Conservation (phyloP, 2,113 vertebrate species). For the Mesocricetus auratus region DNA sequence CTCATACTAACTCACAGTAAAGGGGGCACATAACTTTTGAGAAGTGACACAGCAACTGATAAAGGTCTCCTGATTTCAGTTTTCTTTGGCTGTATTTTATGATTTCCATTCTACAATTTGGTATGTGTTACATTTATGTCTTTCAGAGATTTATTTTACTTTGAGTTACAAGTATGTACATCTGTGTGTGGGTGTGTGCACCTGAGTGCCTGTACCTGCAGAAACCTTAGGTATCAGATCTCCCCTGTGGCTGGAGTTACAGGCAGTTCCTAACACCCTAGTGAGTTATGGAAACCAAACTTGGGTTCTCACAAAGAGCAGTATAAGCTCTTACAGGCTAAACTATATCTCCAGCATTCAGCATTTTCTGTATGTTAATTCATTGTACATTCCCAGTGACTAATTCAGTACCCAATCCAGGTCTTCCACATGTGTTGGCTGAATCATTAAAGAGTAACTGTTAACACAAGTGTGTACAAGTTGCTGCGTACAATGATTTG, state of each 20-base stretch:
- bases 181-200: not conserved
- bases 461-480: not conserved
- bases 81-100: not conserved
- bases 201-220: not conserved
- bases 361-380: not conserved
- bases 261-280: not conserved
- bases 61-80: not conserved
- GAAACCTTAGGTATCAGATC: not conserved
- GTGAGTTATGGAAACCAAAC: not conserved
- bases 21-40: not conserved
- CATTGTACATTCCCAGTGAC: not conserved
- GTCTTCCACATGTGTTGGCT: not conserved
- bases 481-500: not conserved
- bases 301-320: not conserved
- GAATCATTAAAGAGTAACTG: not conserved
- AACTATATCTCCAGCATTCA: not conserved
- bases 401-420: not conserved
- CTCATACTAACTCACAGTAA: not conserved
- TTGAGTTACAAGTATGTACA: not conserved
- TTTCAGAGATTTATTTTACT: not conserved
- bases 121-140: not conserved
- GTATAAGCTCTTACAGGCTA: no score
- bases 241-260: not conserved
- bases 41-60: not conserved
- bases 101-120: not conserved